Conservation (phyloP, 92 coral and sea anemone genomes). For the Pocillopora grandis region DNA sequence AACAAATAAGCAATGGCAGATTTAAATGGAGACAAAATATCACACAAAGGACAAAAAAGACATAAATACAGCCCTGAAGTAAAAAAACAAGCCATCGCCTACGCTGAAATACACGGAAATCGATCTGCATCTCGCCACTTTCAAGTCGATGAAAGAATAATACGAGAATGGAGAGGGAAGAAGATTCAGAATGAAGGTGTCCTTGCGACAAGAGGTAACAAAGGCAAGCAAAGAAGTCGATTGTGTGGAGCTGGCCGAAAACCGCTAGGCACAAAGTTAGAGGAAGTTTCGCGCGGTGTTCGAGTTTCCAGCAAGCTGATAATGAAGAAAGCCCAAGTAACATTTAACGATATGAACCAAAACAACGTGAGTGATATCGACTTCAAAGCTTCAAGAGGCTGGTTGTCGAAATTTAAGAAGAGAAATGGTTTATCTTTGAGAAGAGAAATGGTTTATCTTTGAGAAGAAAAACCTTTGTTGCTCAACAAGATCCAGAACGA, state of each 20-base stretch:
- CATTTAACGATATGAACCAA: slow-evolving; percentile 35
- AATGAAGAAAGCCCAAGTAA: slow-evolving; percentile 38
- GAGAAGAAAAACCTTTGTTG: slow-evolving; percentile 67
- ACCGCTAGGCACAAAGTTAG: slow-evolving; percentile 46
- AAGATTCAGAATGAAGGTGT: slow-evolving; percentile 42
- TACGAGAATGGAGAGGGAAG: slow-evolving; percentile 47
- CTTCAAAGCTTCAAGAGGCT: slow-evolving; percentile 77
- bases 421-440: slow-evolving; percentile 69
- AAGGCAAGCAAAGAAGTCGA: slow-evolving; percentile 57
- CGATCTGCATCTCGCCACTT: slow-evolving; percentile 72
- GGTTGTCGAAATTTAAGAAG: slow-evolving; percentile 65
- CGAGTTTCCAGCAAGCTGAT: slow-evolving; percentile 37
- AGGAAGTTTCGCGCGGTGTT: slow-evolving; percentile 54
- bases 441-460: slow-evolving; percentile 69
- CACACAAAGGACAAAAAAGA: slow-evolving; percentile 55
- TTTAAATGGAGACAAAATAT: slow-evolving; percentile 34
- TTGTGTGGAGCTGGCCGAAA: slow-evolving; percentile 62
- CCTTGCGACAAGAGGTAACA: slow-evolving; percentile 24
- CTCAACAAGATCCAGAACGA: slow-evolving; percentile 60
- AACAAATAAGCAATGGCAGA: slow-evolving; percentile 27
- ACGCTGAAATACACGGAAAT: slow-evolving; percentile 66
- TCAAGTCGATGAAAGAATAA: slow-evolving; percentile 48
- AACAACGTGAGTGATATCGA: slow-evolving; percentile 28
- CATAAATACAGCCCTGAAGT: slow-evolving; percentile 61
- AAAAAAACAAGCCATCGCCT: slow-evolving; percentile 66